Conservation (phyloP, 2,797 vertebrate species). For the Hirundo rustica region DNA sequence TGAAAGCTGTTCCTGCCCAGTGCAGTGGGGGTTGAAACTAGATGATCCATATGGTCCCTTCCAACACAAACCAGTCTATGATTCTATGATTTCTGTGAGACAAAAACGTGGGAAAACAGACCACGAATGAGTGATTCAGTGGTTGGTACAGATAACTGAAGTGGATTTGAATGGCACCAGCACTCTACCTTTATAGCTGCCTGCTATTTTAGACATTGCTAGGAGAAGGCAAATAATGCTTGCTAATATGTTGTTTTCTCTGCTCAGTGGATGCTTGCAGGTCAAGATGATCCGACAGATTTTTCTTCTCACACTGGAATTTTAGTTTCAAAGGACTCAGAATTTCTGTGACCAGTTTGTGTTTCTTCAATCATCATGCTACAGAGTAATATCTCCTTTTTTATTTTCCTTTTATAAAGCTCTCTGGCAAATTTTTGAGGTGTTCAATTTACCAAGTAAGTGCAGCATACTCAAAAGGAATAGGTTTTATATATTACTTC, state of each 20-base stretch:
- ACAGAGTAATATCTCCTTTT: not conserved
- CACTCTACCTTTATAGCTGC: not conserved
- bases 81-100: not conserved
- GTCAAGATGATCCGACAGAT: not conserved
- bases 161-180: not conserved
- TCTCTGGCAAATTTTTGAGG: not conserved
- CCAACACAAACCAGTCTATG: not conserved
- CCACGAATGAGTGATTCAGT: not conserved
- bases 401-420: not conserved
- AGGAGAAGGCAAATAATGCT: not conserved
- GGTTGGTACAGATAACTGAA: not conserved
- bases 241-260: not conserved
- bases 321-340: not conserved
- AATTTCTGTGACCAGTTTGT: not conserved
- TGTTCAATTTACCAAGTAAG: not conserved
- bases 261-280: not conserved
- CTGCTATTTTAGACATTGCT: not conserved
- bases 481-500: not conserved
- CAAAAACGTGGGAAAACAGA: not conserved
- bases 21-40: not conserved
- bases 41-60: not conserved
- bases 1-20: not conserved
- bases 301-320: not conserved
- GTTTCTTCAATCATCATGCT: not conserved
- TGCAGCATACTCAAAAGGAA: not conserved